Evolutionary conservation across 1,140 invertebrate genomes (phyloP), one percentile per base, ranked within the genome.

Genomic region (Cydia pomonella): DNA sequence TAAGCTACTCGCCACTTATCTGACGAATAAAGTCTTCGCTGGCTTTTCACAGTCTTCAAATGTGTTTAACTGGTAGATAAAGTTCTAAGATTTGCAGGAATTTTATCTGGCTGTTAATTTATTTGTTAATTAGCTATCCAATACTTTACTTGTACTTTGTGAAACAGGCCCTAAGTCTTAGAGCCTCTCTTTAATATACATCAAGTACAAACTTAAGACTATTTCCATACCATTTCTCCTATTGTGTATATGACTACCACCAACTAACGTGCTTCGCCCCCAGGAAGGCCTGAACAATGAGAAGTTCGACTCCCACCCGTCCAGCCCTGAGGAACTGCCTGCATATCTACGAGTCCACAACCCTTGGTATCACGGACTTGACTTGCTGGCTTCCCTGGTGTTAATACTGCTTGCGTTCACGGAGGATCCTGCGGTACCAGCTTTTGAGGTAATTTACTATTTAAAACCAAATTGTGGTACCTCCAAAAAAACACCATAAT

Each of bases 241-340:
- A n/a, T n/a, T n/a, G n/a, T n/a, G n/a, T n/a, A n/a, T 16, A 16
- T 41, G 13, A 41, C 12, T 12, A 27, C 29, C 21, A 59, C 18
- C 9, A 59, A 59, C 53, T 23, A 59, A 21, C 18, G 9, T 59
- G 18, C 3, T n/a, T 53, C 76, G 23, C 74, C 88, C 92, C 47
- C 87, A 98, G 96, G 97, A 98, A 95, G 97, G 97, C 12, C 95
- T 95, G 91, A 98, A 98, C 84, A 98, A 98, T 94, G 97, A 98
- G 90, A 98, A 98, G 89, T 98, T 98, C 87, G 96, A 97, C 84
- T 97, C 97, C 5, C 97, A 98, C 92, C 97, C 97, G 0, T 95
- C 95, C 53, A 96, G 96, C 87, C 96, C 96, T 25, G 95, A 96
- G 83, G 97, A 97, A 85, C 91, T 98, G 71, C 97, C 97, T 10